A percentile compares a stretch with the other conserved stretches of the same genome.
These are phyloP conservation scores for Drosophila takahashii DNA, from an alignment of 1,140 invertebrate species.

Conservation along the genomic window DNA sequence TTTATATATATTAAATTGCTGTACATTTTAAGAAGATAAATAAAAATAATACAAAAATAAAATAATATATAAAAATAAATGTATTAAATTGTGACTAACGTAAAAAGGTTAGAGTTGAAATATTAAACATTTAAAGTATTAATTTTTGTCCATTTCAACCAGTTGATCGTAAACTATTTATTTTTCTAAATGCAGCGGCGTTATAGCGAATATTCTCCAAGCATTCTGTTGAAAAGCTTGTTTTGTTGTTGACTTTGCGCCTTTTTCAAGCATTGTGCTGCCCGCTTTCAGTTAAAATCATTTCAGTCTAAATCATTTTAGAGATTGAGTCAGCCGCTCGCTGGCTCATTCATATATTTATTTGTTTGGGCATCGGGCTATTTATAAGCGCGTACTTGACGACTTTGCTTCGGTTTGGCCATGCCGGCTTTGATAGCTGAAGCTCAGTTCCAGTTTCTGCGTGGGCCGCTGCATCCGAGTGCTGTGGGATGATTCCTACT, in stretches of 20 bases:
- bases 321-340: conserved; percentile 39
- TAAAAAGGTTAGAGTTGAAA: too few relatives aligned
- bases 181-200: not conserved
- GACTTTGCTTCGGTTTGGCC: conserved; percentile 34
- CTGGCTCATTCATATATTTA: conserved; percentile 35
- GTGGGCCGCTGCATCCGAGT: conserved; percentile 44
- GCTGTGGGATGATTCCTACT: not conserved
- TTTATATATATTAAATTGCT: too few relatives aligned
- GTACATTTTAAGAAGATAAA: too few relatives aligned
- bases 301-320: conserved; percentile 42
- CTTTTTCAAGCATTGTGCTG: conserved; percentile 26
- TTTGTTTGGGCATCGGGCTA: conserved; percentile 53
- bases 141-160: not conserved
- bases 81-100: too few relatives aligned
- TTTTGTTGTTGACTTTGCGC: conserved; percentile 59
- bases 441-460: conserved; percentile 12
- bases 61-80: too few relatives aligned
- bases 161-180: not conserved
- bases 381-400: conserved; percentile 72
- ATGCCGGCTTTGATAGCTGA: conserved; percentile 13
- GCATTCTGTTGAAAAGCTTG: conserved; percentile 68
- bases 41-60: too few relatives aligned
- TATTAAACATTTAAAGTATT: too few relatives aligned
- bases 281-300: conserved; percentile 62
- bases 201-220: not conserved